Base-by-base conservation (phyloP, 2,797 vertebrate species). In the Tenualosa ilisha region DNA sequence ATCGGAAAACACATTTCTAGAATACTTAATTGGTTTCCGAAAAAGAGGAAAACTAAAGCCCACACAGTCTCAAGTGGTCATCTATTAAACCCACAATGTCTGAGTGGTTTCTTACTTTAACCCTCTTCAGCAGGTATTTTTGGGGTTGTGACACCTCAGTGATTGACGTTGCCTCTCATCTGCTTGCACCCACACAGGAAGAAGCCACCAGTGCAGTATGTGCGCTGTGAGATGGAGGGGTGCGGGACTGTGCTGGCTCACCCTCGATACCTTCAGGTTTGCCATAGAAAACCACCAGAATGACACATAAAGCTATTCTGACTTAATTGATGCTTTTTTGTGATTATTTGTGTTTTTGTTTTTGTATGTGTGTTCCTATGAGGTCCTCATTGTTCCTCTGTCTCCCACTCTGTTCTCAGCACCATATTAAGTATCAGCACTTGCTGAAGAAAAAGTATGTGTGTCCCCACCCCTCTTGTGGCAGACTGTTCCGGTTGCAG, bases 401-500 rank as follows among this genome's bases (percentile, higher is more conserved):
- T 81, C 6, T 46, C 7, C 37, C 17, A 2, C n/a, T 82, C 0
- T 12, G 53, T 24, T 37, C 51, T 26, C 90, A 99, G 98, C 98
- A 99, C 91, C 98, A 99, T 90, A 99, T 99, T 90, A 99, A 99
- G 93, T 99, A 99, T 91, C 98, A 99, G 93, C 98, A 99, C 94
- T 94, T 99, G 91, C 96, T 99, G 91, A 99, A 99, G 95, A 99
- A 99, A 93, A 99, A 99, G 88, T 99, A 99, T 0, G 98, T 99
- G 6, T 99, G 98, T 92, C 97, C 98, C 85, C 98, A 99, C 88
- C 98, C 98, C 22, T 97, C 97, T 31, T 99, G 98, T 13, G 98
- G 98, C 86, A 95, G 98, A 63, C 97, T 99, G 53, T 99, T 99
- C 92, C 95, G 98, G 37, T 96, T 99, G 65, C 98, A 99, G 94